Conservation (phyloP, 2,113 vertebrate genomes). For the Oxyura jamaicensis region DNA sequence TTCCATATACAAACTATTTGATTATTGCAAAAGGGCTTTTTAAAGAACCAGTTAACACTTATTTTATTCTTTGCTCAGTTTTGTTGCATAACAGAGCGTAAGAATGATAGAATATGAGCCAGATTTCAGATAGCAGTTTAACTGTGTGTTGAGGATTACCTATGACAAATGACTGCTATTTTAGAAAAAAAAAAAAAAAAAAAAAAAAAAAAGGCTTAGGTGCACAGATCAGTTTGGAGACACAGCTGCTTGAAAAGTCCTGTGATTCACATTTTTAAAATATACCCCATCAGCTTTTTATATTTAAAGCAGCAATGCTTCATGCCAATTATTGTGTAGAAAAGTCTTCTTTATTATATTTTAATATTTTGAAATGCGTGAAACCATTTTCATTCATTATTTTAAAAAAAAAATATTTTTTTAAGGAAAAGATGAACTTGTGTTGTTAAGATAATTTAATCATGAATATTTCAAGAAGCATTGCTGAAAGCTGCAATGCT, state of each 20-base stretch:
- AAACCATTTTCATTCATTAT: background rate
- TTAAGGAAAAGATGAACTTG: background rate
- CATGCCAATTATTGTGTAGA: background rate
- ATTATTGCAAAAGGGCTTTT: background rate
- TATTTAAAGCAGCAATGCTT: background rate
- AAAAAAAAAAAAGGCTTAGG: accelerated
- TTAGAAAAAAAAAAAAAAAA: background rate
- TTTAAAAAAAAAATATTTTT: background rate
- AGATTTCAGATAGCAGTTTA: background rate
- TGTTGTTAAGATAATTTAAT: background rate
- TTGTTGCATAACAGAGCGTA: background rate
- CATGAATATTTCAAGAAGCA: background rate
- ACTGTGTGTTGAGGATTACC: accelerated
- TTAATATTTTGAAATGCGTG: background rate
- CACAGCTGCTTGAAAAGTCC: background rate
- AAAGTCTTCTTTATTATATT: background rate
- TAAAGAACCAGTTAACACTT: background rate
- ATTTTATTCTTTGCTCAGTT: background rate
- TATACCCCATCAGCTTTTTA: background rate
- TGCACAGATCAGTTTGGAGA: background rate
- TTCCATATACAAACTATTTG: background rate
- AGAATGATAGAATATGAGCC: background rate
- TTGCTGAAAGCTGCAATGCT: background rate
- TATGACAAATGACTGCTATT: background rate
- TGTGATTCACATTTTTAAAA: background rate